phyloP scores from a whole-genome alignment of 2,113 vertebrate genomes.

The Upupa epops region DNA sequence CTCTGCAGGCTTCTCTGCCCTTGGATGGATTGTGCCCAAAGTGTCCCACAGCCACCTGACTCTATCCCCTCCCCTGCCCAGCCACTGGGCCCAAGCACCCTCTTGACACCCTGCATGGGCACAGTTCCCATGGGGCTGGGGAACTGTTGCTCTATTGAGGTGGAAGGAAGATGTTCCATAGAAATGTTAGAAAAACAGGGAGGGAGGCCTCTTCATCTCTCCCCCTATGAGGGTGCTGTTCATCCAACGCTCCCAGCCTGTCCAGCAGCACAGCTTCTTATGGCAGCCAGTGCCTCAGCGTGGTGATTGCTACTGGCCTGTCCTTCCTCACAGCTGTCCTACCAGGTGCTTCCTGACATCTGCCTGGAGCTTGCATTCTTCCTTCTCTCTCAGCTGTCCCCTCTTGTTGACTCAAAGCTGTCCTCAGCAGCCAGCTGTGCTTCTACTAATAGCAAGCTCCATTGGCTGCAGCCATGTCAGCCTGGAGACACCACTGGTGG shows the following conservation, averaged over 20 bases:
- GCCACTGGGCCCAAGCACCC: background rate
- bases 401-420: background rate
- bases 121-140: fast-evolving
- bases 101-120: background rate
- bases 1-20: background rate
- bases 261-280: background rate
- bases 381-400: background rate
- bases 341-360: slow-evolving; percentile 66
- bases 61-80: background rate
- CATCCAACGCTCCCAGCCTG: background rate
- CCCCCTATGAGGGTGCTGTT: background rate
- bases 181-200: background rate
- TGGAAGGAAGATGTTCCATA: background rate
- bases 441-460: fast-evolving
- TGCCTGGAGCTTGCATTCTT: background rate
- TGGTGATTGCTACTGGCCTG: background rate
- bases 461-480: background rate
- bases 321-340: background rate
- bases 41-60: background rate
- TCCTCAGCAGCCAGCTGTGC: fast-evolving
- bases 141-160: fast-evolving
- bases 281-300: background rate
- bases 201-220: background rate
- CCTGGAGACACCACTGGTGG: background rate
- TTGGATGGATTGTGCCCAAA: background rate